Evolutionary conservation across 1,140 invertebrate species (phyloP), one percentile per base, ranked within the genome.

Genomic region (Gonatopus flavifemur): DNA sequence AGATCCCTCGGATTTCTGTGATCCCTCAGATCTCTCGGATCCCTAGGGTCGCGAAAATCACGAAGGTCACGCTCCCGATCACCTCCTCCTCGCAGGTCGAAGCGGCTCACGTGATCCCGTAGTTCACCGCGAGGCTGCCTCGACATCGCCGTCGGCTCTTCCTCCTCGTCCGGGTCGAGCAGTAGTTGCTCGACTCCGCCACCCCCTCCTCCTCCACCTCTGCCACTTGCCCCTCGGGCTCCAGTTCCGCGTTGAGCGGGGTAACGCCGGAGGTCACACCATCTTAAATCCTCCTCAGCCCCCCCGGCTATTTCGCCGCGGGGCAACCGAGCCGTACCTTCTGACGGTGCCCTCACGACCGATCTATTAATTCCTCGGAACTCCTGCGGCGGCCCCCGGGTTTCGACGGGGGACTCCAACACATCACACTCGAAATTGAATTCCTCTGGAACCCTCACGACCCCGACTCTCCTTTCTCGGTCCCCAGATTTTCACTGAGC

Each of bases 111-210:
- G 56, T 68, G 66, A 54, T 70, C 67, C 36, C 67, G 64, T n/a
- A n/a, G n/a, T 37, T 66, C 66, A 50, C 45, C 54, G 51, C 64
- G 64, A 55, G 57, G 57, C 69, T 68, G 69, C 61, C 68, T 71
- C 60, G 69, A 66, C 72, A 74, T 74, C 49, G 57, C 69, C 67
- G 59, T 63, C 57, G 40, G 52, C 41, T 66, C 62, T 49, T 75
- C 76, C 45, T 72, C 70, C 52, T 76, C 72, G 60, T 73, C 73
- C 48, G 71, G 72, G 63, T 74, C 73, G 69, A 73, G 68, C 55
- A 75, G 66, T 38, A 70, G 71, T 52, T 73, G 71, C 65, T 77
- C 74, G 72, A 67, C 67, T 52, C 67, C 66, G 37, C 56, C 57
- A 39, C 52, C 64, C 18, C 57, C 51, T 25, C 45, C 42, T 16